Conservation (phyloP, 2,797 vertebrate species). For the Chaetophractus vellerosus region DNA sequence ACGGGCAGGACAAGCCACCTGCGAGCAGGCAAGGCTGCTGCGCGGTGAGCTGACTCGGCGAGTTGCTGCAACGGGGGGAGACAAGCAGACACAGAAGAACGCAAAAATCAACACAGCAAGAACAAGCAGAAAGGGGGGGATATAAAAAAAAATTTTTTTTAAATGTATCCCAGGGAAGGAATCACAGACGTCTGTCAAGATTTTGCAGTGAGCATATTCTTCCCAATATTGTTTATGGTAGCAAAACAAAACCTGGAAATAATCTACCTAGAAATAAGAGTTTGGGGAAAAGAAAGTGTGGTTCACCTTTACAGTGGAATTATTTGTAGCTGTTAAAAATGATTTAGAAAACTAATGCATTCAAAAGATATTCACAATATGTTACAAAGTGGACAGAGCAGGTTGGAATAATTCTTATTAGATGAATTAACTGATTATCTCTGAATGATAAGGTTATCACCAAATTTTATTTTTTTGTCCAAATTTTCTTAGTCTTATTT, state of each 20-base stretch:
- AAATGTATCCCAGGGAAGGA: slow-evolving; percentile 39
- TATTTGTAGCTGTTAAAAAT: slow-evolving; percentile 43
- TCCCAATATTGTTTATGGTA: not conserved
- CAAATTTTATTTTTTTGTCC: slow-evolving; percentile 5
- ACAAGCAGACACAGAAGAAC: too few relatives aligned
- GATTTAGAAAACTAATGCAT: not conserved
- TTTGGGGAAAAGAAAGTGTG: slow-evolving; percentile 27
- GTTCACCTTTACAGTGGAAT: slow-evolving; percentile 43
- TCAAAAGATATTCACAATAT: slow-evolving; percentile 42
- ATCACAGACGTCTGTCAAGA: not conserved
- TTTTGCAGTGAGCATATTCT: slow-evolving; percentile 1
- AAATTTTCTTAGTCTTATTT: not conserved
- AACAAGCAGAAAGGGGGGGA: too few relatives aligned
- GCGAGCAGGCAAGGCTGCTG: too few relatives aligned
- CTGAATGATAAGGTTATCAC: not conserved
- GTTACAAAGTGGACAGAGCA: slow-evolving; percentile 7
- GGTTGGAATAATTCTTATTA: not conserved
- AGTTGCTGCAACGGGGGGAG: too few relatives aligned
- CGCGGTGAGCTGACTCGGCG: too few relatives aligned
- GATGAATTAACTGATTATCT: slow-evolving; percentile 19
- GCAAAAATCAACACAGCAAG: too few relatives aligned
- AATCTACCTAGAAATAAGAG: not conserved
- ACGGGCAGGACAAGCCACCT: too few relatives aligned
- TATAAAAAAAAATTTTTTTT: too few relatives aligned
- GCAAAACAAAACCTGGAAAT: not conserved